Percentiles rank a stretch among this genome's conserved stretches.
These are phyloP conservation scores for Tortricodes alternella DNA, from an alignment of 2,888 invertebrate species.

Conservation along the genomic window DNA sequence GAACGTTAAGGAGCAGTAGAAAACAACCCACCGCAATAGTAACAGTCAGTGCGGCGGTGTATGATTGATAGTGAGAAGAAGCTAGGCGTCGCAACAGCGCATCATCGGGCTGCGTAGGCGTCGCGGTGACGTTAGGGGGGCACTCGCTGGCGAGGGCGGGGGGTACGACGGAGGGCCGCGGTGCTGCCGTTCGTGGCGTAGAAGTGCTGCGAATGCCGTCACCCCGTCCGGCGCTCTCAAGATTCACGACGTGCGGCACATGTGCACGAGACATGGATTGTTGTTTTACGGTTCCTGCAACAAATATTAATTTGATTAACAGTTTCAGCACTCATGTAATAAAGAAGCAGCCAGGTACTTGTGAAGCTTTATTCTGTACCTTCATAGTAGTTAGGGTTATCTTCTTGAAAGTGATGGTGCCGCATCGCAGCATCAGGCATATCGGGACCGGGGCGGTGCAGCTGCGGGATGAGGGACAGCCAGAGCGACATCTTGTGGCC, in stretches of 20 bases:
- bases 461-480: constrained; percentile 94
- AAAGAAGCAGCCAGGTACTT: not conserved
- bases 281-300: constrained; percentile 87
- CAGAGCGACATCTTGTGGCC: constrained; percentile 97
- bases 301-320: constrained; percentile 28
- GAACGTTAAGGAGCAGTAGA: constrained; percentile 89
- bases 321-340: constrained; percentile 1
- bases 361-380: too few species aligned
- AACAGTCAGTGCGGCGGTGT: constrained; percentile 93
- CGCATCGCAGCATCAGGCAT: constrained; percentile 91
- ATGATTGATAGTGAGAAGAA: constrained; percentile 93
- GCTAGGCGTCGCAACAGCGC: constrained; percentile 89
- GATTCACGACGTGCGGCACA: constrained; percentile 80
- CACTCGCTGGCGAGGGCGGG: constrained; percentile 87
- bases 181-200: constrained; percentile 73
- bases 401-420: constrained; percentile 93
- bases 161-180: constrained; percentile 64
- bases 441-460: constrained; percentile 91
- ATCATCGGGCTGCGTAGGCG: constrained; percentile 82
- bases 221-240: constrained; percentile 55
- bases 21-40: constrained; percentile 94
- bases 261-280: constrained; percentile 87
- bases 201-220: constrained; percentile 58
- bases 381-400: constrained; percentile 90
- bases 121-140: constrained; percentile 83